Evolutionary conservation across 30 jellyfish, hydroid and myxozoan species (phyloP).

Genomic region (Pseudorhiza aurosa): DNA sequence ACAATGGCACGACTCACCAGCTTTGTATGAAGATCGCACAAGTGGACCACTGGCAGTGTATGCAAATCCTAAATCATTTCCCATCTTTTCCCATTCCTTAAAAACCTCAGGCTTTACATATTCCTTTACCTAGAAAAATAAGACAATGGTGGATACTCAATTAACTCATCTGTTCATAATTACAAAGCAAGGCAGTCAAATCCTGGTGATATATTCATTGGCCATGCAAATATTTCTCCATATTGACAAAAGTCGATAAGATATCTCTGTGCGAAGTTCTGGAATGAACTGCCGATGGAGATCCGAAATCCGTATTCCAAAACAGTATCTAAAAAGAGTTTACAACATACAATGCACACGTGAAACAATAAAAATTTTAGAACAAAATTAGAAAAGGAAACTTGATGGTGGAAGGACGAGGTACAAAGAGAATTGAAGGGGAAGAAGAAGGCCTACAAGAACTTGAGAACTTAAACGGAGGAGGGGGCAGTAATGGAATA

Average conservation of each 20-base stretch:
- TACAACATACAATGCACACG: too few relatives aligned
- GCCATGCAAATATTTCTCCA: neutral
- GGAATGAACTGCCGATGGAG: neutral
- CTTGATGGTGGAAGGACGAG: too few relatives aligned
- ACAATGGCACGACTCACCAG: conserved; percentile 65
- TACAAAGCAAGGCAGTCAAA: neutral
- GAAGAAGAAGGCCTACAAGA: too few relatives aligned
- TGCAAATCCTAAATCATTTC: conserved; percentile 93
- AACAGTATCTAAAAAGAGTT: too few relatives aligned
- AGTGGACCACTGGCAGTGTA: conserved; percentile 99
- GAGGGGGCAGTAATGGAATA: too few relatives aligned
- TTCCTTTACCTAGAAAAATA: conserved; percentile 75
- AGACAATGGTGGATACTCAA: neutral
- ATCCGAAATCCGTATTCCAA: neutral
- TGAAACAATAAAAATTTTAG: too few relatives aligned
- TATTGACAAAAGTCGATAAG: neutral
- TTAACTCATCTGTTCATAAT: neutral
- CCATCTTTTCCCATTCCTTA: conserved; percentile 85
- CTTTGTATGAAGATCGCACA: conserved; percentile 97
- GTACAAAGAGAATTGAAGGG: too few relatives aligned
- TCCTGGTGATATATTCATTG: neutral
- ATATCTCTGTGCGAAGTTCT: neutral
- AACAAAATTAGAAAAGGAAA: too few relatives aligned
- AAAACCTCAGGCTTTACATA: conserved; percentile 87
- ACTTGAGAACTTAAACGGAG: too few relatives aligned